Percentiles rank a stretch among this genome's conserved stretches.
Evolutionary conservation across 2,888 invertebrate genomes (phyloP).

Genomic region (Parthenolecanium corni): DNA sequence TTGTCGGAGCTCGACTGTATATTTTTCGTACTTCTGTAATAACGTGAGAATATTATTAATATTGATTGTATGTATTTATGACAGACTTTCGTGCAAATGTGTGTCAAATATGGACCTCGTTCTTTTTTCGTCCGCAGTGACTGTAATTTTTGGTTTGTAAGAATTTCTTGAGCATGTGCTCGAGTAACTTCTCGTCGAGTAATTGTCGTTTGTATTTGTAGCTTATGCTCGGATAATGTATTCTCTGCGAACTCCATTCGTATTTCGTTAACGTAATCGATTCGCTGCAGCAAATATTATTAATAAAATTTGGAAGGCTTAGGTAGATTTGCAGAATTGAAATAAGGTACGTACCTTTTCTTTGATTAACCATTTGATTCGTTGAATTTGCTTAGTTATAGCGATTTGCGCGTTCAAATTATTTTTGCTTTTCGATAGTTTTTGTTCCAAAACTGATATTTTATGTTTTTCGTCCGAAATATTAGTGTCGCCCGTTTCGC

Average conservation of each 20-base stretch:
- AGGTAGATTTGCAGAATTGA: background rate
- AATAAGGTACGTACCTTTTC: conserved; percentile 8
- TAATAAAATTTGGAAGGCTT: too few species aligned
- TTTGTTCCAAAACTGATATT: background rate
- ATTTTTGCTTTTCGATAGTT: background rate
- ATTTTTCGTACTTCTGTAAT: conserved; percentile 2
- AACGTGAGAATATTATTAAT: background rate
- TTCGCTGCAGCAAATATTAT: conserved; percentile 1
- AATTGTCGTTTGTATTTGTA: background rate
- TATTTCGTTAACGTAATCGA: conserved; percentile 5
- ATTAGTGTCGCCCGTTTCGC: background rate
- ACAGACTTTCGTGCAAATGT: background rate
- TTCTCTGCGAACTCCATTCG: conserved; percentile 2
- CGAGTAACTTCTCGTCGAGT: background rate
- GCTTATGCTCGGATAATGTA: background rate
- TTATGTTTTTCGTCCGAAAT: conserved; percentile 3
- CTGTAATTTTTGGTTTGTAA: conserved; percentile 1
- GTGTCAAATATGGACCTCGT: background rate
- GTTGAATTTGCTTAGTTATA: conserved; percentile 10
- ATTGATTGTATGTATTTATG: background rate
- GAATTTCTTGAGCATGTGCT: background rate
- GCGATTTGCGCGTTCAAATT: conserved; percentile 11
- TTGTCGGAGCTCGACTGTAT: background rate
- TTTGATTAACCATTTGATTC: conserved; percentile 2
- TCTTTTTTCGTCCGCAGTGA: background rate